These are phyloP conservation scores for Megaceryle torquata DNA, from an alignment of 2,113 vertebrate genomes.

Conservation along the genomic window DNA sequence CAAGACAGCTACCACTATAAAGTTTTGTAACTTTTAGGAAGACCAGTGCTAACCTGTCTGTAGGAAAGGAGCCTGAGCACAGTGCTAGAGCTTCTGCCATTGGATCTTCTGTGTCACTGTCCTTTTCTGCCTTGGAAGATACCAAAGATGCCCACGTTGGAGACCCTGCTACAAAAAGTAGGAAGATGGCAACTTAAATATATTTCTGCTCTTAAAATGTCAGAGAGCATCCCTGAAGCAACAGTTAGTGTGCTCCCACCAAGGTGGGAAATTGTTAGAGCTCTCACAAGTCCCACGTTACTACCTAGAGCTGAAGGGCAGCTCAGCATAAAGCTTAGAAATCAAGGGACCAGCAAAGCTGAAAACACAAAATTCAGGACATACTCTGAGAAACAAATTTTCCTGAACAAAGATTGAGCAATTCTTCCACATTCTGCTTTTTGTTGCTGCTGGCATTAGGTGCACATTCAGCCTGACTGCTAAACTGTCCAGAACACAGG, in stretches of 20 bases:
- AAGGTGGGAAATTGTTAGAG: neutral
- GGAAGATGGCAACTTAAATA: neutral
- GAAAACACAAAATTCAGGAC: neutral
- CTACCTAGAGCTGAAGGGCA: neutral
- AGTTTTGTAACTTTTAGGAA: neutral
- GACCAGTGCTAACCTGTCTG: conserved; percentile 76
- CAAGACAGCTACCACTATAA: neutral
- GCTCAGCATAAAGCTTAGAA: neutral
- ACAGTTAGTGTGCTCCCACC: neutral
- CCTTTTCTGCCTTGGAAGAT: conserved; percentile 62
- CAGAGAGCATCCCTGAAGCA: neutral
- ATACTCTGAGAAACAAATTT: conserved; percentile 82
- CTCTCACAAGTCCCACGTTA: neutral
- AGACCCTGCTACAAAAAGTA: conserved; percentile 51
- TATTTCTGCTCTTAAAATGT: neutral
- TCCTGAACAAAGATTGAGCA: conserved; percentile 89
- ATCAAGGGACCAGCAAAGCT: neutral
- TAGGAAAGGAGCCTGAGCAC: conserved; percentile 78
- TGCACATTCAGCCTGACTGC: conserved; percentile 25
- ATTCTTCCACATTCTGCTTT: conserved; percentile 83
- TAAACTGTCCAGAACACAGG: conserved; percentile 88
- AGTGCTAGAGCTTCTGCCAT: conserved; percentile 76
- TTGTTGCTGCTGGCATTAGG: conserved; percentile 39
- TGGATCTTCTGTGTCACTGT: conserved; percentile 63
- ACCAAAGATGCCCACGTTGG: conserved; percentile 50